Evolutionary conservation across 2,888 invertebrate species (phyloP), one percentile per base, ranked within the genome.

Genomic region (Cryptus armator): DNA sequence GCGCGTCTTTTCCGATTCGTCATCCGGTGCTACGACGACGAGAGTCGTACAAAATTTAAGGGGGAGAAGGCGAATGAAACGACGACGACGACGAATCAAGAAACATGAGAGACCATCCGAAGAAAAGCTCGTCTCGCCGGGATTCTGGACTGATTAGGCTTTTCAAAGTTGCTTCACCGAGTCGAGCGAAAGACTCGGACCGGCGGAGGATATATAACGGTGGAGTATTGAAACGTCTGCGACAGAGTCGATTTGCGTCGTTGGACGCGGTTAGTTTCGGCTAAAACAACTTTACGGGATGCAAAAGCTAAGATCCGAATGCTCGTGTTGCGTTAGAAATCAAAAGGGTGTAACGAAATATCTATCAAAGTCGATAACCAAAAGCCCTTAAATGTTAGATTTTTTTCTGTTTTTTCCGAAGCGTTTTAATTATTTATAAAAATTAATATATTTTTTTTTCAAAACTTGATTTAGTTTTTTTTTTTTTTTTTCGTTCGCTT

Each of bases 141-240:
- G 70, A 68, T 62, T 68, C 75, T 43, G 71, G 71, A 66, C 76
- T 83, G 83, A 80, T 83, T 83, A 83, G 70, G 70, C 80, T 79
- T 80, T 83, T 80, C 66, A 80, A 80, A 83, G 64, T 83, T 83
- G 53, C 83, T 62, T 53, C 79, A 68, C 44, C 12, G 37, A 71
- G 75, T 37, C 24, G 43, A 59, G 70, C 43, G 74, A 66, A 44
- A 62, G 19, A 56, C 32, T 37, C 37, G 53, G 44, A n/a, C 74
- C 44, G 77, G 71, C 53, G 75, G 29, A 46, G 56, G 71, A 77
- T 77, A 62, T 75, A 66, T 67, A 68, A 76, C 67, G 70, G 51
- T 66, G 32, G 43, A 70, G 80, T 67, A 76, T 84, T 72, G 67
- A 81, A 77, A 81, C 62, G 71, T 76, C 80, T 76, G 62, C 10